Evolutionary conservation across 1,140 invertebrate genomes (phyloP), one percentile per base, ranked within the genome.

Genomic region (Drosophila orena): DNA sequence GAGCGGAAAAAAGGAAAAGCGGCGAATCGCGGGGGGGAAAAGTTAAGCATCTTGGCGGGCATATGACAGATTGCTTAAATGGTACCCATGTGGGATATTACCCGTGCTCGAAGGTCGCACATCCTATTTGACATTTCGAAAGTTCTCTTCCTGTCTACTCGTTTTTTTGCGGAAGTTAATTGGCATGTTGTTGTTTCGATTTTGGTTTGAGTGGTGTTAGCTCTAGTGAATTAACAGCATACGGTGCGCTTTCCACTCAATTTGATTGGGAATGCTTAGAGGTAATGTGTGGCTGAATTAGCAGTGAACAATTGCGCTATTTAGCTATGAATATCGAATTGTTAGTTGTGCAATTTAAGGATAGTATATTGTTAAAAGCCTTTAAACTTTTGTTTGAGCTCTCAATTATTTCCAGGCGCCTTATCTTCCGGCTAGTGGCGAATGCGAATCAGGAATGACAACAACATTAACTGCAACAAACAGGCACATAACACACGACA

Each of bases 11-110:
- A 55, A 34, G 64, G 69, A 66, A 76, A 47, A 55, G 50, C 42
- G 24, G 10, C 10, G 27, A 40, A 38, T 40, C 64, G 66, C 38
- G 61, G 65, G 66, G 65, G 58, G 56, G 27, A 60, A 66, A 88
- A 86, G 81, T 88, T 88, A 81, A 86, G 74, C 81, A 86, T 86
- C 81, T 88, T 86, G 81, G 83, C 79, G 84, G 83, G 57, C 64
- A 68, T 79, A 81, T 86, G 81, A 86, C 81, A 86, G 85, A 86
- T 86, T 88, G 83, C 79, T 72, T 72, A 88, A 86, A 86, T 88
- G 79, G 74, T 56, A 57, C 79, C 81, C 81, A 81, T 86, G 81
- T 81, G 81, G 70, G 74, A 74, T 69, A 86, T 86, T 77, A 66
- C 53, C 52, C 22, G 15, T 35, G 47, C n/a, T 56, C 8, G 42